Evolutionary conservation across 2,113 vertebrate species (phyloP).

Genomic region (Eclectus roratus): DNA sequence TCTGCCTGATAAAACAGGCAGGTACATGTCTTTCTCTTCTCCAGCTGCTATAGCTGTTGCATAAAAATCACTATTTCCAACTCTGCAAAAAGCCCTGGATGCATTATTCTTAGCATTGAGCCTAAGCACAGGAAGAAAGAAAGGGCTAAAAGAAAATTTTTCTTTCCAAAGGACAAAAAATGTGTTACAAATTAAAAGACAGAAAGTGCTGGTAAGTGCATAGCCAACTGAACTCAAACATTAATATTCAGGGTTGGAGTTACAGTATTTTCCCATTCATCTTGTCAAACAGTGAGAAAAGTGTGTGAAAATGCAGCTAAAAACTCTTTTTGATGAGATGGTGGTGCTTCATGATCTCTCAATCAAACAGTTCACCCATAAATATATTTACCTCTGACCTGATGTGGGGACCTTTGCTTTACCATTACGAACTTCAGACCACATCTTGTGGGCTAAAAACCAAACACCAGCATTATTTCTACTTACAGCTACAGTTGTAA

Average conservation of each 20-base stretch:
- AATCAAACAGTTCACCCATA: neutral
- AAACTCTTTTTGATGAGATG: neutral
- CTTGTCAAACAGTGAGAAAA: neutral
- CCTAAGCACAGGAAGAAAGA: neutral
- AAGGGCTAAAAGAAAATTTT: neutral
- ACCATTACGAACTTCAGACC: neutral
- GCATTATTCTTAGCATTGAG: neutral
- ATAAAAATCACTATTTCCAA: neutral
- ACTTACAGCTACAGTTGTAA: neutral
- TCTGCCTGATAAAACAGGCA: constrained; percentile 43
- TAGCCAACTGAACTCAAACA: neutral
- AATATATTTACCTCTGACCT: neutral
- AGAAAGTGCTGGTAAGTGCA: neutral
- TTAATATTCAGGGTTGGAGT: neutral
- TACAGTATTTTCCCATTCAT: neutral
- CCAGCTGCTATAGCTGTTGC: neutral
- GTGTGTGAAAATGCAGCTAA: neutral
- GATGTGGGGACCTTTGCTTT: neutral
- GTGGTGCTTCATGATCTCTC: neutral
- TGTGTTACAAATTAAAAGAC: neutral
- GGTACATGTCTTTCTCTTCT: neutral
- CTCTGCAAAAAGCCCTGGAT: neutral
- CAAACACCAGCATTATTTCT: neutral
- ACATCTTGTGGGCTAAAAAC: neutral
- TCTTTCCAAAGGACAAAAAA: neutral